Conservation (phyloP, 2,797 vertebrate species). For the Chelon labrosus region DNA sequence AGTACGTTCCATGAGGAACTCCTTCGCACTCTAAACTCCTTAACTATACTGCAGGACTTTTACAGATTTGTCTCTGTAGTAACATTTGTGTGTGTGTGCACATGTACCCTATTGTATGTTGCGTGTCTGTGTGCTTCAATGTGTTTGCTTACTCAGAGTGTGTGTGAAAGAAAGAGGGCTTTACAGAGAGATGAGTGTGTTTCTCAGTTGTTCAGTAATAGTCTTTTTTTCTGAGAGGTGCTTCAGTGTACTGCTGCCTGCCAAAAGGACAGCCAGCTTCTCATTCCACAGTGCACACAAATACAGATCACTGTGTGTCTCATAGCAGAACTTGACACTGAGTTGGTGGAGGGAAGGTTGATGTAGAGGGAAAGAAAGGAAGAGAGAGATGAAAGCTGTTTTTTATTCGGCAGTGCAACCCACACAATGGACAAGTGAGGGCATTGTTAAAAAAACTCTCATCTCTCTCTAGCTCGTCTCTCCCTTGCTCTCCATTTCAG, state of each 20-base stretch:
- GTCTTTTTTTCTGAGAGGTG: slow-evolving; percentile 69
- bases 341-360: slow-evolving; percentile 80
- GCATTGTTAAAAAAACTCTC: slow-evolving; percentile 66
- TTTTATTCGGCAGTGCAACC: slow-evolving; percentile 75
- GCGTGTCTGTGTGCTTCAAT: not conserved
- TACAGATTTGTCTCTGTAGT: not conserved
- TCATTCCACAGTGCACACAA: slow-evolving; percentile 24
- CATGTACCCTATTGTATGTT: not conserved
- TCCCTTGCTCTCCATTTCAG: slow-evolving; percentile 55
- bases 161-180: slow-evolving; percentile 21
- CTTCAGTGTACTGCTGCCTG: slow-evolving; percentile 66
- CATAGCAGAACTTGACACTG: slow-evolving; percentile 79
- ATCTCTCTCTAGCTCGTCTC: slow-evolving; percentile 37
- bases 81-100: not conserved
- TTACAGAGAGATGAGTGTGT: slow-evolving; percentile 49
- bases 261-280: slow-evolving; percentile 73
- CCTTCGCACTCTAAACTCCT: not conserved
- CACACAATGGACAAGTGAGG: slow-evolving; percentile 68
- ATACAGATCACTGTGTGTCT: slow-evolving; percentile 63
- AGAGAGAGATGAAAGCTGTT: slow-evolving; percentile 72
- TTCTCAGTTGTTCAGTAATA: slow-evolving; percentile 65
- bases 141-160: slow-evolving; percentile 17
- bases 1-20: slow-evolving; percentile 4
- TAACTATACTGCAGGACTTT: not conserved
- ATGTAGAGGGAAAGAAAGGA: slow-evolving; percentile 55